phyloP scores from a whole-genome alignment of 2,888 invertebrate genomes.

The Lydus trimaculatus region DNA sequence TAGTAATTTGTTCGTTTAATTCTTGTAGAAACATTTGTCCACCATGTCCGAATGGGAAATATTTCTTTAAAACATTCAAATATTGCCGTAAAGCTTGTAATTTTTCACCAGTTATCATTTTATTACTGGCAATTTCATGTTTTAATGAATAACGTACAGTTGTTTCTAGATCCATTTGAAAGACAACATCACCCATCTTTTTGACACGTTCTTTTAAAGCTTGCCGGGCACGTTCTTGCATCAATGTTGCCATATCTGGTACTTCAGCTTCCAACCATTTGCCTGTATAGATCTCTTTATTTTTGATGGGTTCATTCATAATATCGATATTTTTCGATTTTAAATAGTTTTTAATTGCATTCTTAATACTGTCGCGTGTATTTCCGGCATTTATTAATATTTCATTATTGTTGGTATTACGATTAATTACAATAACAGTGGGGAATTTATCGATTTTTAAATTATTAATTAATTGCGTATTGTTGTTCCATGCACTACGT shows the following conservation, averaged over 20 bases:
- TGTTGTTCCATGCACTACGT: constrained; percentile 65
- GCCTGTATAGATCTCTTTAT: constrained; percentile 42
- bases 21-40: constrained; percentile 72
- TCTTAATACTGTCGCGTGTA: constrained; percentile 50
- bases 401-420: constrained; percentile 42
- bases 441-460: constrained; percentile 65
- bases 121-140: constrained; percentile 81
- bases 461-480: constrained; percentile 63
- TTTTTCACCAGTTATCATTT: constrained; percentile 73
- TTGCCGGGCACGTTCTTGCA: constrained; percentile 48
- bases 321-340: constrained; percentile 53
- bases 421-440: constrained; percentile 63
- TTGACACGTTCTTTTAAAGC: constrained; percentile 54
- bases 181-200: constrained; percentile 68
- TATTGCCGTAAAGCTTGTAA: constrained; percentile 78
- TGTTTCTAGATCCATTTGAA: constrained; percentile 88
- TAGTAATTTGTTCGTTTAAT: constrained; percentile 65
- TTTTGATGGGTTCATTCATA: constrained; percentile 30
- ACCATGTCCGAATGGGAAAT: constrained; percentile 79
- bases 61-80: constrained; percentile 73
- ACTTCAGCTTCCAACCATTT: constrained; percentile 60
- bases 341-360: constrained; percentile 65
- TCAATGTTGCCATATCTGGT: constrained; percentile 45
- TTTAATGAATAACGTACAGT: constrained; percentile 82
- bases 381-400: constrained; percentile 24